Evolutionary conservation across 2,113 vertebrate species (phyloP).

Genomic region (Callithrix jacchus): DNA sequence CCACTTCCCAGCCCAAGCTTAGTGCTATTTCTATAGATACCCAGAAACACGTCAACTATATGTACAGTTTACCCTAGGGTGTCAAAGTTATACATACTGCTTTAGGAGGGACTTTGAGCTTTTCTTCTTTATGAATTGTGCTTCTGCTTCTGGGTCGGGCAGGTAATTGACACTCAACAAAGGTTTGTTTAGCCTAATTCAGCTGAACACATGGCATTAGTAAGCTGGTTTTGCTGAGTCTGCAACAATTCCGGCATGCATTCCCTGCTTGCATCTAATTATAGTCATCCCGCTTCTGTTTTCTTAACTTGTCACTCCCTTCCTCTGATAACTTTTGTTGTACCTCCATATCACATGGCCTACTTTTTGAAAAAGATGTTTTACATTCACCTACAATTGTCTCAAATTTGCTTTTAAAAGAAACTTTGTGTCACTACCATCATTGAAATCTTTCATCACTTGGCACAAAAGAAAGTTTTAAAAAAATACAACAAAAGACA

Average conservation of each 20-base stretch:
- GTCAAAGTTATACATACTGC: neutral
- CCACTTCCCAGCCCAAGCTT: neutral
- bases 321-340: neutral
- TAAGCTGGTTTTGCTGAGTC: neutral
- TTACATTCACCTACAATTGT: neutral
- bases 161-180: neutral
- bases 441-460: neutral
- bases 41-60: neutral
- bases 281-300: neutral
- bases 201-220: neutral
- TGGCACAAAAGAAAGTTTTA: neutral
- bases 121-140: neutral
- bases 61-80: neutral
- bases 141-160: neutral
- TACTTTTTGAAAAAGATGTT: neutral
- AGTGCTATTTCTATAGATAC: neutral
- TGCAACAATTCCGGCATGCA: neutral
- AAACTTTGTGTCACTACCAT: neutral
- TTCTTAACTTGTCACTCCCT: neutral
- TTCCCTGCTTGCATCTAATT: neutral
- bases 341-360: neutral
- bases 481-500: neutral
- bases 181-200: neutral
- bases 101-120: neutral
- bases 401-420: conserved; percentile 2